Base-by-base conservation (phyloP, 2,113 vertebrate genomes). In the Dendrocopos noguchii region DNA sequence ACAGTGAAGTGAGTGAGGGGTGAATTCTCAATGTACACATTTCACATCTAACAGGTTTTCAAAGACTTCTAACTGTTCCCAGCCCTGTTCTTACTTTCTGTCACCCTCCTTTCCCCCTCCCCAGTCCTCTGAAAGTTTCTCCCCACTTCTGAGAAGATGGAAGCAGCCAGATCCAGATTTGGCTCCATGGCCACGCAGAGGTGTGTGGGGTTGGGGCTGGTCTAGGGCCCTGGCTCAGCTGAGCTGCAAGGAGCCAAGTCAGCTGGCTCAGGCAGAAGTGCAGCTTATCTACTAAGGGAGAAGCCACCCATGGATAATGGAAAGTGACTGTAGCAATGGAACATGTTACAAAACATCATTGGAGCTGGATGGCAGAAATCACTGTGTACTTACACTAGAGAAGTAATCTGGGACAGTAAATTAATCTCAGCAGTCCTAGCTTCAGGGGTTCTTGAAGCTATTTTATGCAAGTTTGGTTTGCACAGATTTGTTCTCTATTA, bases 291-390 rank as follows among this genome's bases (percentile, higher is more conserved):
- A 60, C 87, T 83, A 87, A 34, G 2, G 11, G 73, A 94, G 92
- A 93, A 96, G 90, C 89, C 90, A 93, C 90, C 85, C 93, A 80
- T 84, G 88, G 73, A 83, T 93, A 91, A 94, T 84, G 88, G 92
- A 80, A 95, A 95, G 92, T 81, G 88, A 90, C 86, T 86, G 86
- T 57, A 93, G 90, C 57, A 86, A 78, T 60, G 88, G 92, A 93
- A 93, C 2, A 0, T 74, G 82, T 95, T 90, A 88, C 80, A 94
- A 91, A 95, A 81, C 91, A 96, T 88, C 79, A 83, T 90, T 57
- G 44, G 82, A 94, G 72, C 79, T 1, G 8, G n/a, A 16, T 2
- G 1, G 67, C 76, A 94, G 82, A 91, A 94, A 94, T 74, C 65
- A 33, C 66, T 75, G 33, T 60, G 82, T 84, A 60, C 70, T 96